Conservation (phyloP, 2,797 vertebrate genomes). For the Poeciliopsis turneri region DNA sequence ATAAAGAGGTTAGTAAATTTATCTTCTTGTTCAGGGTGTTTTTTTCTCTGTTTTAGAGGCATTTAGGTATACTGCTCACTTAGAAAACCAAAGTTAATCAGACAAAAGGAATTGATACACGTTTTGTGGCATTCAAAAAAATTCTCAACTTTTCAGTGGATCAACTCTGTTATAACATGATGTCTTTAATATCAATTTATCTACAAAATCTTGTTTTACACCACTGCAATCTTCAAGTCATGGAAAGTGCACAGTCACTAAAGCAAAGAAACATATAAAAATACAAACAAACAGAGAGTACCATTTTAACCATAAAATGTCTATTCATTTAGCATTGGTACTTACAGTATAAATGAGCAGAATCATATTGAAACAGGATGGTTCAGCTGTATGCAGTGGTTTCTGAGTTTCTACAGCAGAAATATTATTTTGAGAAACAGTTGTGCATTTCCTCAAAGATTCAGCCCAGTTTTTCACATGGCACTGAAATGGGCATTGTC, state of each 20-base stretch:
- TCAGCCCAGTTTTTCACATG: constrained; percentile 38
- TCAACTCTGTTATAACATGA: constrained; percentile 80
- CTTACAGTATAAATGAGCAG: constrained; percentile 78
- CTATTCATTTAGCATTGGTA: constrained; percentile 63
- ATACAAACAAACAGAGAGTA: constrained; percentile 82
- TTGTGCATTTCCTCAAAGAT: constrained; percentile 57
- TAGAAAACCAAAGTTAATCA: not conserved
- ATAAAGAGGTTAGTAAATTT: not conserved
- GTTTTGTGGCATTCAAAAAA: not conserved
- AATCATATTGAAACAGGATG: constrained; percentile 72
- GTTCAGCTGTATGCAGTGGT: constrained; percentile 52
- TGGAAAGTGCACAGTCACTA: constrained; percentile 84
- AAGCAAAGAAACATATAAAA: constrained; percentile 86
- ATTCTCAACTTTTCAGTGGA: constrained; percentile 76
- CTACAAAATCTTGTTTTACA: constrained; percentile 97
- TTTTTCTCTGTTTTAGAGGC: not conserved
- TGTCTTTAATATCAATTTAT: constrained; percentile 97
- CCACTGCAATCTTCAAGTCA: constrained; percentile 84
- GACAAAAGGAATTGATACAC: not conserved
- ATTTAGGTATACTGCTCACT: not conserved
- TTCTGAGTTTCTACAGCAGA: constrained; percentile 57
- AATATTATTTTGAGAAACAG: constrained; percentile 48
- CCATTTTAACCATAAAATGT: constrained; percentile 73
- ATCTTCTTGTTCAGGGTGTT: not conserved
- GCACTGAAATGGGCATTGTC: constrained; percentile 52